Evolutionary conservation across 2,113 vertebrate species (phyloP), one percentile per base, ranked within the genome.

Genomic region (Rhinichthys klamathensis): DNA sequence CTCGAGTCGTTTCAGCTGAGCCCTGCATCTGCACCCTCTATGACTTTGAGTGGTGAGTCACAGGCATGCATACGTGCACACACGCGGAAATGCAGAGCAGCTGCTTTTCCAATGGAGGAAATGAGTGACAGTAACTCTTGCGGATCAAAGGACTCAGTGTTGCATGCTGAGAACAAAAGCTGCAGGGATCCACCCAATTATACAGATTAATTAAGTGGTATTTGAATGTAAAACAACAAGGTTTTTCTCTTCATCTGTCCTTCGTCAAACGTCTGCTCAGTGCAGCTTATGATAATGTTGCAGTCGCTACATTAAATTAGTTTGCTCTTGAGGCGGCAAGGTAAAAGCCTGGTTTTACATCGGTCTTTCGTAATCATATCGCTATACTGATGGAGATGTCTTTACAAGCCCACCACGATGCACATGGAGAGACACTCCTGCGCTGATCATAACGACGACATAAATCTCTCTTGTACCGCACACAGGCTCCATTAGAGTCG

Each of bases 41-140:
- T 90, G 98, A 99, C 90, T 99, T 99, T 79, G 98, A 99, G 92
- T 99, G 97, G 97, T 99, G 92, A 95, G 94, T 93, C 88, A 76
- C 51, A 80, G n/a, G 44, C 65, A 72, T 25, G 21, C 60, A 56
- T 49, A 69, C 27, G 11, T 44, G 27, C 74, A 69, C 74, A 67
- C 32, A 60, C 38, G 21, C 30, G 21, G 23, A 84, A 9, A 67
- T 6, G 16, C 46, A 54, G 1, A 84, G 54, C 23, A 49, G 44
- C 67, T 23, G 81, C 81, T 70, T 72, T 73, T 73, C 32, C 81
- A 83, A 27, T 41, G 49, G 80, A 58, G 63, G 21, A 70, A 56
- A 25, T 83, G 80, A 72, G 32, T 83, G 81, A 83, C 67, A 58
- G 81, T 16, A 18, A 83, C 30, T 72, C 30, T 49, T 58, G 67